Evolutionary conservation across 64 coral and sea anemone species (phyloP).

Genomic region (Exaiptasia diaphana): DNA sequence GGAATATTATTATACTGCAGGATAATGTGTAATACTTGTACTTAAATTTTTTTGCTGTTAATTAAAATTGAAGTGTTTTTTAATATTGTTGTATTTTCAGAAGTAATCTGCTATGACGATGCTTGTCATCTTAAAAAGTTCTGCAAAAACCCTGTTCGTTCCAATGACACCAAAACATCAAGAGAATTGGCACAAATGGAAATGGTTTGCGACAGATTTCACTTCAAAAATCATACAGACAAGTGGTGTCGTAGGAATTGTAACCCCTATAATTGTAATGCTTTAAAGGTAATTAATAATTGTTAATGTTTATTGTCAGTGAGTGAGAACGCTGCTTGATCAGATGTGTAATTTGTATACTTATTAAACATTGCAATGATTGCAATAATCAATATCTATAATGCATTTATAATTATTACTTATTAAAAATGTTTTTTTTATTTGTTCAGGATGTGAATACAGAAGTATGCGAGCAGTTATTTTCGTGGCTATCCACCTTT

Average conservation of each 20-base stretch:
- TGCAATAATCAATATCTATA: background rate
- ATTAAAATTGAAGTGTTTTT: too few relatives aligned
- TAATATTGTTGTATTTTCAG: too few relatives aligned
- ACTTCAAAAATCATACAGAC: constrained; percentile 14
- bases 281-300: constrained; percentile 2
- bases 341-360: too few relatives aligned
- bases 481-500: constrained; percentile 36
- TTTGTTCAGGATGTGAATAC: constrained; percentile 16
- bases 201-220: constrained; percentile 1
- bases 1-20: too few relatives aligned
- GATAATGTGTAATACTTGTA: too few relatives aligned
- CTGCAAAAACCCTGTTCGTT: background rate
- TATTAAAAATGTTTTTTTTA: too few relatives aligned
- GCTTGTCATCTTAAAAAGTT: constrained; percentile 7
- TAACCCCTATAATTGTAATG: background rate
- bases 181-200: background rate
- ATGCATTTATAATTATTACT: background rate
- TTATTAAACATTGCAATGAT: too few relatives aligned
- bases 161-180: background rate
- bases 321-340: too few relatives aligned
- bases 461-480: constrained; percentile 38
- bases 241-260: constrained; percentile 2
- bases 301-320: background rate
- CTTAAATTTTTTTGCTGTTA: too few relatives aligned
- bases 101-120: too few relatives aligned